These are phyloP conservation scores for Drosophila pseudoobscura DNA, from an alignment of 1,140 invertebrate genomes.

Conservation along the genomic window DNA sequence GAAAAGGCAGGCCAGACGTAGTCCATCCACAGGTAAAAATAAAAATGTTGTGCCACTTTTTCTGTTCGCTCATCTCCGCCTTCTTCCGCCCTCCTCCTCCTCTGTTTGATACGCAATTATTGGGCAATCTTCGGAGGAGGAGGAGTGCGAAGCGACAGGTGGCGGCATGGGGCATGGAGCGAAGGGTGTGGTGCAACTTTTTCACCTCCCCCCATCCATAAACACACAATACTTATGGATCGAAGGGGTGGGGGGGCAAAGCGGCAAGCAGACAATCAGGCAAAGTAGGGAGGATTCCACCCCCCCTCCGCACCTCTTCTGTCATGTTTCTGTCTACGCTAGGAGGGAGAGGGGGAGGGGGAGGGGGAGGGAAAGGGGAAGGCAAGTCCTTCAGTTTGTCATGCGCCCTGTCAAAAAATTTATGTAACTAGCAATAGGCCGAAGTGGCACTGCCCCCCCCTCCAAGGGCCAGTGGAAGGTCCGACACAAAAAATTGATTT, in stretches of 20 bases:
- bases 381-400: constrained; percentile 40
- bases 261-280: constrained; percentile 24
- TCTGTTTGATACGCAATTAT: constrained; percentile 38
- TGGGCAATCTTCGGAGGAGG: constrained; percentile 16
- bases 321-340: constrained; percentile 17
- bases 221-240: neutral
- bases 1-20: neutral
- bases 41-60: constrained; percentile 21
- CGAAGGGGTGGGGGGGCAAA: neutral
- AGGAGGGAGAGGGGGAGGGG: neutral
- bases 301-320: neutral
- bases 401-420: constrained; percentile 62
- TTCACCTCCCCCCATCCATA: neutral
- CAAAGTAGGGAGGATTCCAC: constrained; percentile 18
- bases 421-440: constrained; percentile 36
- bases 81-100: constrained; percentile 2
- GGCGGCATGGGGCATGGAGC: neutral
- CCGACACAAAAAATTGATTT: constrained; percentile 36
- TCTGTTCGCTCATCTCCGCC: constrained; percentile 1
- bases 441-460: too few species aligned
- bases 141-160: neutral
- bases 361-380: neutral
- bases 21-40: constrained; percentile 42
- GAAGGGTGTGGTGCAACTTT: neutral
- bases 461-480: neutral